Base-by-base conservation (phyloP, 2,888 invertebrate species). In the Chrysolina haemoptera region DNA sequence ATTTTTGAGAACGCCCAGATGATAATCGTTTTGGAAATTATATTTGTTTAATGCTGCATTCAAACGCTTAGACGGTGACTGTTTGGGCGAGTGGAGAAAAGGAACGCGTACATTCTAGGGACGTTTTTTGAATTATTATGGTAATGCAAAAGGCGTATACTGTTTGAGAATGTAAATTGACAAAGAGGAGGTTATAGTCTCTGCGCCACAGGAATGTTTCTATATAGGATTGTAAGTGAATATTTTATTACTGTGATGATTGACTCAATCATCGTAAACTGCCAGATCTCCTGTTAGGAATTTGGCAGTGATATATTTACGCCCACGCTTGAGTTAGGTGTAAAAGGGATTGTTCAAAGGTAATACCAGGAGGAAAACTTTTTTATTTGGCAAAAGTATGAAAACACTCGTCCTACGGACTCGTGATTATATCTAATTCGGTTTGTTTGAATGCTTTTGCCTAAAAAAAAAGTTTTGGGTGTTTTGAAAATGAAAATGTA, bases 91-190 rank as follows among this genome's bases (percentile, higher is more conserved):
- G 73, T 59, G 68, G 70, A 76, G 72, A 78, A 80, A 76, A 62
- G 66, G 27, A 68, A 70, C 74, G 74, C 71, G 80, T 83, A 84
- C 85, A 85, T 85, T 85, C 86, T 84, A 81, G 84, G 84, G 82
- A 82, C 79, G 81, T 82, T 86, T 86, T 87, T 86, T 87, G 87
- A 88, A 87, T 87, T 88, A 87, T 87, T 87, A 87, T 87, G 87
- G 86, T 87, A 87, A 88, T 88, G 85, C 85, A 82, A 85, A 85
- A 88, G 88, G 88, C 88, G 87, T 87, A 87, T 83, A 86, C 86
- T 87, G 87, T 87, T 87, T 87, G 87, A 82, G 87, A 87, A 87
- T 87, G 86, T 87, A 88, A 88, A 88, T 87, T 87, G 87, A 87
- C 86, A 86, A 88, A 75, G 86, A 69, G 66, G 62, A 50, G 20